phyloP scores from a whole-genome alignment of 2,797 vertebrate genomes.

The Urosaurus nigricauda region DNA sequence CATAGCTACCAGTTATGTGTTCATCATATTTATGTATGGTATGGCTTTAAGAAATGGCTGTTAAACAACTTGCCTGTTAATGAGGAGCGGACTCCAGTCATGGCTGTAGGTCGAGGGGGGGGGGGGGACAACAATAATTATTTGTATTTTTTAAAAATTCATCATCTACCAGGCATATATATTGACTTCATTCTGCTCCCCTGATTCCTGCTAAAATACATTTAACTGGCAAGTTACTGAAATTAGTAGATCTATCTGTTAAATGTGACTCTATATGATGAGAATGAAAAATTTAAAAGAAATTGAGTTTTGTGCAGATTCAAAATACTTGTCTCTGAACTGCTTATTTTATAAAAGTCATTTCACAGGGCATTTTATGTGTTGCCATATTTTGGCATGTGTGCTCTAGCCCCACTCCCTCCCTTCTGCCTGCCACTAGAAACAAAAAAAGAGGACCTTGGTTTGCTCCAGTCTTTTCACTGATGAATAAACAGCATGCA shows the following conservation, averaged over 20 bases:
- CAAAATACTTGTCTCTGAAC: neutral
- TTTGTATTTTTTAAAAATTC: neutral
- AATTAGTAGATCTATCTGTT: neutral
- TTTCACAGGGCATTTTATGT: slow-evolving; percentile 47
- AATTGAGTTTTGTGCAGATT: neutral
- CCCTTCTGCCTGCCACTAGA: slow-evolving; percentile 29
- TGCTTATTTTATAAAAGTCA: slow-evolving; percentile 43
- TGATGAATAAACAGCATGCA: slow-evolving; percentile 64
- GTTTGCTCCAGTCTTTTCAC: slow-evolving; percentile 57
- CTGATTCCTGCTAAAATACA: neutral
- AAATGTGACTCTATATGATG: neutral
- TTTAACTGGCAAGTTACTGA: neutral
- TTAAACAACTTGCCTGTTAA: neutral
- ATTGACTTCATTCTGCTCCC: neutral
- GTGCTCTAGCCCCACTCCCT: neutral
- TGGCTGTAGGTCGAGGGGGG: neutral
- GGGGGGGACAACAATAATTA: neutral
- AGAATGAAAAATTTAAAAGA: neutral
- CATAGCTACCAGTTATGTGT: too few relatives aligned
- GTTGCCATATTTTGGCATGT: neutral
- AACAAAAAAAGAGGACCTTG: slow-evolving; percentile 59
- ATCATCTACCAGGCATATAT: neutral
- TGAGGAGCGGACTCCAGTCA: neutral
- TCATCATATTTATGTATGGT: neutral
- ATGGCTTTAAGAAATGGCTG: neutral